Evolutionary conservation across 2,113 vertebrate genomes (phyloP).

Genomic region (Catagonus wagneri): DNA sequence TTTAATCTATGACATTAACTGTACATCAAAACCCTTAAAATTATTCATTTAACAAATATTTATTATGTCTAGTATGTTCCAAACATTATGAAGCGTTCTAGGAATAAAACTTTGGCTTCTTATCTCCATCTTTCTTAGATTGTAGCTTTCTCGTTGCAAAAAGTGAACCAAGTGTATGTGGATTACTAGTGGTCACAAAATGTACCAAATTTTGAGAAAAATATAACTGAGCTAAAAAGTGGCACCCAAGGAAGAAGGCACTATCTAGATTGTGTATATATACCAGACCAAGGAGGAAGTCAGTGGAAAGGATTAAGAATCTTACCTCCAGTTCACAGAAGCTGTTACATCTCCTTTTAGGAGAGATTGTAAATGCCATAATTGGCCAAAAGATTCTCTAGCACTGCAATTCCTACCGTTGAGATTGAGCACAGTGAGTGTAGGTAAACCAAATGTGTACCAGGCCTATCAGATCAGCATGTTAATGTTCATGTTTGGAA

Average conservation of each 20-base stretch:
- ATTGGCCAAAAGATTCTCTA: neutral
- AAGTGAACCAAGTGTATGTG: neutral
- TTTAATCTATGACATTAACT: conserved; percentile 14
- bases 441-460: neutral
- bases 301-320: neutral
- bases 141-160: neutral
- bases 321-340: neutral
- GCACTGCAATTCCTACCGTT: neutral
- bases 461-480: neutral
- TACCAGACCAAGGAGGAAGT: neutral
- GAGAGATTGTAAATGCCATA: neutral
- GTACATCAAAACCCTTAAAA: neutral
- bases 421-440: neutral
- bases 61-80: neutral
- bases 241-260: neutral
- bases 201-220: neutral
- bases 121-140: neutral
- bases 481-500: neutral
- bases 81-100: neutral
- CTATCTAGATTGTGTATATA: neutral
- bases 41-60: neutral
- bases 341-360: neutral
- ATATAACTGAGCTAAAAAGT: neutral
- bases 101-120: conserved; percentile 2
- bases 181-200: neutral